Percentiles rank a stretch among this genome's conserved stretches.
Evolutionary conservation across 2,797 vertebrate species (phyloP).

Genomic region (Clarias laeviceps): DNA sequence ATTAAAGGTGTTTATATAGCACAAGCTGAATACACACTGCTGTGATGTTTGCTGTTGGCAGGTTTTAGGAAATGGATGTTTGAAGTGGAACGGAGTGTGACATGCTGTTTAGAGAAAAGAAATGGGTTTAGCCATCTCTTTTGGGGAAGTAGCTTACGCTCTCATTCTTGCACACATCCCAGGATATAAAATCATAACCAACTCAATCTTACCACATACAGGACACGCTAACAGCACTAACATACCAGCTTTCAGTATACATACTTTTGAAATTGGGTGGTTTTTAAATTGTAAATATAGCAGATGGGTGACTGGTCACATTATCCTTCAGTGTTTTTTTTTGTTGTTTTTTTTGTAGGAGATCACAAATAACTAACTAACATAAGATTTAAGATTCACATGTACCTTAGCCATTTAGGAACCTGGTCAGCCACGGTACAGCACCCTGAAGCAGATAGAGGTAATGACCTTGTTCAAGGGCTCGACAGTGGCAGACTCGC

Average conservation of each 20-base stretch:
- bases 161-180: not conserved
- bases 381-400: no score
- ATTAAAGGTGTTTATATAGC: not conserved
- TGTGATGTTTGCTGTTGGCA: conserved; percentile 14
- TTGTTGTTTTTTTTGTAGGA: not conserved
- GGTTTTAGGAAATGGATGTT: conserved; percentile 13
- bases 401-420: no score
- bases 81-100: conserved; percentile 19
- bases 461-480: no score
- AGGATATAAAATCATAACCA: not conserved
- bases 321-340: not conserved
- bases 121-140: conserved; percentile 25
- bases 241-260: not conserved
- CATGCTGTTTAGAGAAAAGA: conserved; percentile 24
- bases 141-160: not conserved
- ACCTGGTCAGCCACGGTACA: no score
- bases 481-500: no score
- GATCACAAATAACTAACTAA: not conserved
- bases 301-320: not conserved
- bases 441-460: no score
- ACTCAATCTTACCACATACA: not conserved
- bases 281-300: not conserved
- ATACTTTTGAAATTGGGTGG: not conserved
- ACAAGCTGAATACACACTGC: not conserved
- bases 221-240: not conserved